A percentile compares a stretch with the other conserved stretches of the same genome.
Conservation (phyloP, 1,140 invertebrate species). For the Zelostemma sp. region DNA sequence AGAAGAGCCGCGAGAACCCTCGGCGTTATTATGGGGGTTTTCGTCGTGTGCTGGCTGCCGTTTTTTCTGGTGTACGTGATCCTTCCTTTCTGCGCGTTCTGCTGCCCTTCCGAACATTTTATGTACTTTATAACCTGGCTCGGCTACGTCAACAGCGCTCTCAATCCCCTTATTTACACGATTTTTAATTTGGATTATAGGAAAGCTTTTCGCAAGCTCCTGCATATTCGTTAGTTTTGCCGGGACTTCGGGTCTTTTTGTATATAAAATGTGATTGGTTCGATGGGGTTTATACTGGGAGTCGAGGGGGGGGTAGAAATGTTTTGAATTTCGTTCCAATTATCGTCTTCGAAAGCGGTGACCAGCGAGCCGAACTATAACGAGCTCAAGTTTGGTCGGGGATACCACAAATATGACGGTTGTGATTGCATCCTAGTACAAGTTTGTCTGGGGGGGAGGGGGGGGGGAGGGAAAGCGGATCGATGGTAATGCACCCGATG, state of each 20-base stretch:
- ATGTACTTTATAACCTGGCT: constrained; percentile 96
- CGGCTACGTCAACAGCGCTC: constrained; percentile 96
- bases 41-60: constrained; percentile 96
- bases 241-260: not conserved
- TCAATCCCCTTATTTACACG: constrained; percentile 97
- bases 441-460: constrained; percentile 14
- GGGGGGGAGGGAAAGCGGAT: constrained; percentile 17
- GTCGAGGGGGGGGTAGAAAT: too few species aligned
- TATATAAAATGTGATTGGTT: not conserved
- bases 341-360: not conserved
- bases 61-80: constrained; percentile 97
- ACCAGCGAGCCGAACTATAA: not conserved
- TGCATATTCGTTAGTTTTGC: constrained; percentile 75
- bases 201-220: constrained; percentile 89
- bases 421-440: constrained; percentile 30
- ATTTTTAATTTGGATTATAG: constrained; percentile 98
- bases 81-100: constrained; percentile 85
- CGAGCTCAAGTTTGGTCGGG: not conserved
- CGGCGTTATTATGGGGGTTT: constrained; percentile 96
- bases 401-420: constrained; percentile 11
- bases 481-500: constrained; percentile 29
- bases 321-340: too few species aligned
- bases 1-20: too few species aligned
- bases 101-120: constrained; percentile 83
- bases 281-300: not conserved